Evolutionary conservation across 2,888 invertebrate species (phyloP), one percentile per base, ranked within the genome.

Genomic region (Drosophila mayaguana): DNA sequence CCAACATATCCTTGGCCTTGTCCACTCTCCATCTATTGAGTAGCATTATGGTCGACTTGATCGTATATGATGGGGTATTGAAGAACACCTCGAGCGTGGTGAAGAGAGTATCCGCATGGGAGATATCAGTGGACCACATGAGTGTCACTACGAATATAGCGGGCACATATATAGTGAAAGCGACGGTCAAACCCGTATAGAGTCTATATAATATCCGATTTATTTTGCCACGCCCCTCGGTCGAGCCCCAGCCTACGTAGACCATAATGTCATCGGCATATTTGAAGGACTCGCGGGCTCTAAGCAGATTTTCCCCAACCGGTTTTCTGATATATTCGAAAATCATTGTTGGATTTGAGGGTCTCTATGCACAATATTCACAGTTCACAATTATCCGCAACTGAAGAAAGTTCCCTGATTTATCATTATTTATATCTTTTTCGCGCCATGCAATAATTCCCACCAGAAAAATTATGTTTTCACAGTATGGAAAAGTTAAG

Each of bases 1-100:
- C 38, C 8, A 74, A 36, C 5, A 74, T 3, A 2, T 63, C 60
- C 22, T 63, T 63, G 11, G 63, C 63, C 38, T 48, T 63, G 16
- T 61, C 42, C 1, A 74, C 28, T 2, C 75, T 56, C 69, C 63
- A 68, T 0, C 36, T 46, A 40, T 63, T 68, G 1, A 5, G 1
- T 12, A 61, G 2, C 25, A 74, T 22, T 22, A 73, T 56, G 3
- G 56, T 11, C 7, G 43, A n/a, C 53, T 74, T 74, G 7, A 68
- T 60, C 3, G 56, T 43, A 4, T 45, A 42, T 8, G 63, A 12
- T 0, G 74, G 68, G 1, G 51, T 20, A 51, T 68, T 74, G 6
- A 74, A 74, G 16, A 68, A 68, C 3, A 74, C 46, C 11, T 36
- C 38, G 56, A 74, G 25, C 1, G 45, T 38, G 1, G 22, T 32